These are phyloP conservation scores for Metridium senile DNA, from an alignment of 92 coral and sea anemone species.

Conservation along the genomic window DNA sequence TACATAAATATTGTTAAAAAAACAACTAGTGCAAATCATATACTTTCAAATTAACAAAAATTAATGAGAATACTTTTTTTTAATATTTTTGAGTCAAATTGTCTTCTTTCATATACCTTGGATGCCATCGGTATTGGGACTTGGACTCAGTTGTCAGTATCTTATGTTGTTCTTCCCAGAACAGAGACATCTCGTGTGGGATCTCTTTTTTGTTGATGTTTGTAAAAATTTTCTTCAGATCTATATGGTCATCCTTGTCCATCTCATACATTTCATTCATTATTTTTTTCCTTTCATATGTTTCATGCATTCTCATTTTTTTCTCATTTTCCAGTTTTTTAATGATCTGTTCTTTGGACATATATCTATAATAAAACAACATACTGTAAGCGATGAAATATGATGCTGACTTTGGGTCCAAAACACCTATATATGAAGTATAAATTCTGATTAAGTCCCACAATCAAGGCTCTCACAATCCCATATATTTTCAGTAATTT, in stretches of 20 bases:
- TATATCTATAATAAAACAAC: conserved; percentile 11
- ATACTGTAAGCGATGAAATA: neutral
- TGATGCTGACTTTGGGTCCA: neutral
- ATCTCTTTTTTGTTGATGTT: conserved; percentile 22
- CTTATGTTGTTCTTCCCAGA: conserved; percentile 46
- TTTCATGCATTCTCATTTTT: conserved; percentile 6
- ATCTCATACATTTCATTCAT: conserved; percentile 35
- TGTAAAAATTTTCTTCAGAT: conserved; percentile 25
- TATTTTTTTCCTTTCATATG: conserved; percentile 16
- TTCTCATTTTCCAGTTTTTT: conserved; percentile 3
- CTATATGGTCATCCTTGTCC: conserved; percentile 49
- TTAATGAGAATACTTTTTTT: too few relatives aligned
- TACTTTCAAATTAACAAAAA: too few relatives aligned
- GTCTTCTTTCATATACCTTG: conserved; percentile 42
- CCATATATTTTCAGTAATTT: neutral
- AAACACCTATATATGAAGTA: too few relatives aligned
- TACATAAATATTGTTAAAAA: too few relatives aligned
- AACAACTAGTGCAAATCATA: too few relatives aligned
- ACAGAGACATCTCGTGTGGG: conserved; percentile 28
- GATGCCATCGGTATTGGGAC: conserved; percentile 57
- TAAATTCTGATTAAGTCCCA: neutral
- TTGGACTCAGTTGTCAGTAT: conserved; percentile 27
- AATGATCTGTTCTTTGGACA: conserved; percentile 25
- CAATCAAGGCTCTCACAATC: neutral
- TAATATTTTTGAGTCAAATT: too few relatives aligned